Percentiles rank a stretch among this genome's conserved stretches.
Conservation (phyloP, 64 coral and sea anemone genomes). For the Pachyseris speciosa region DNA sequence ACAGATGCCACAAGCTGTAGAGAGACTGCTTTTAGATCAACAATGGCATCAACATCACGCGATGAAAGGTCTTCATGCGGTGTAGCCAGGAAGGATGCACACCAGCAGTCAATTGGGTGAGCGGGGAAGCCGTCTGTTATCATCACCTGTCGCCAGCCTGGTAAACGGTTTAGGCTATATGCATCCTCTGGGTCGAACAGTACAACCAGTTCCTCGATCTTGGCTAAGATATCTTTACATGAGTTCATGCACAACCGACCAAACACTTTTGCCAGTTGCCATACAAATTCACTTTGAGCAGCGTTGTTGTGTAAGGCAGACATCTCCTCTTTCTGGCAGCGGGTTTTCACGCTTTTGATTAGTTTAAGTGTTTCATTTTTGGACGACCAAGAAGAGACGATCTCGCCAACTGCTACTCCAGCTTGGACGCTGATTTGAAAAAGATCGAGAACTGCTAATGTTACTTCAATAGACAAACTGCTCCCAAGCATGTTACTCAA, state of each 20-base stretch:
- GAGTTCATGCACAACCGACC: background rate
- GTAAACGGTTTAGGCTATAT: background rate
- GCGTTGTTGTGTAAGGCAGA: background rate
- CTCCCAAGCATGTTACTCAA: background rate
- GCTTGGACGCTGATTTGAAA: background rate
- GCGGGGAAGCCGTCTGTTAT: background rate
- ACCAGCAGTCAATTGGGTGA: constrained; percentile 32
- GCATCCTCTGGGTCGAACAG: constrained; percentile 12
- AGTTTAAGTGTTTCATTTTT: background rate
- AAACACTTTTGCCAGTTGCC: background rate
- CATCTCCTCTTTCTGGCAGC: background rate
- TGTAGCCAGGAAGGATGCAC: background rate
- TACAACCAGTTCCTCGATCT: background rate
- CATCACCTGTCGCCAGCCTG: constrained; percentile 32
- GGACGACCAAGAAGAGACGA: background rate
- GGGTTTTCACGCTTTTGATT: background rate
- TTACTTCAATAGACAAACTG: background rate
- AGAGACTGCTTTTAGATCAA: constrained; percentile 9
- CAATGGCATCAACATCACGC: constrained; percentile 39
- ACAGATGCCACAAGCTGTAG: constrained; percentile 2
- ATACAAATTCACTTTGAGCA: background rate
- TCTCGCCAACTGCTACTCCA: background rate
- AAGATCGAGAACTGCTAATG: background rate
- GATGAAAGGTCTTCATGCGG: background rate
- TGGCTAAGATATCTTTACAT: background rate